A percentile compares a stretch with the other conserved stretches of the same genome.
These are phyloP conservation scores for Perca schrenkii DNA, from an alignment of 2,113 vertebrate species.

Conservation along the genomic window DNA sequence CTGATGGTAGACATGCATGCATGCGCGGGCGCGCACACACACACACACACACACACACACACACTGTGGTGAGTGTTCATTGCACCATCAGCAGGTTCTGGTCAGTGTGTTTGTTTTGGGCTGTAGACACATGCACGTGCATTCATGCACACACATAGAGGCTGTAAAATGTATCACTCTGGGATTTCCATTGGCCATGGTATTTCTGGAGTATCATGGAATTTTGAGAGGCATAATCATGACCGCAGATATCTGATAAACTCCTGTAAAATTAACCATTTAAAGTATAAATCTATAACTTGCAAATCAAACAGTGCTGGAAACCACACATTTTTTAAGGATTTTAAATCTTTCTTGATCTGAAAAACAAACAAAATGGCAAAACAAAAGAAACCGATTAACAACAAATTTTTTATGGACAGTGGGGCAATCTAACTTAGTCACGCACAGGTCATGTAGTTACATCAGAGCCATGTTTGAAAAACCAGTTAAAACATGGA, in stretches of 20 bases:
- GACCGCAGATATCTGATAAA: not conserved
- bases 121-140: conserved; percentile 25
- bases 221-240: not conserved
- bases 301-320: not conserved
- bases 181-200: conserved; percentile 9
- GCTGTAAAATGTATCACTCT: not conserved
- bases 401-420: not conserved
- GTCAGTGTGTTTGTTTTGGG: conserved; percentile 74
- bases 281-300: not conserved
- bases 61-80: conserved; percentile 33
- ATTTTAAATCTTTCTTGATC: not conserved
- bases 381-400: not conserved
- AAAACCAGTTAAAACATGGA: not conserved
- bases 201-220: conserved; percentile 9
- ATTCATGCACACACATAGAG: conserved; percentile 1
- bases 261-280: not conserved
- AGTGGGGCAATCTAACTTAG: no score
- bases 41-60: conserved; percentile 31
- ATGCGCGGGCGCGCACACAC: conserved; percentile 1
- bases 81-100: conserved; percentile 81
- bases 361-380: not conserved
- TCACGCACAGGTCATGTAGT: not conserved
- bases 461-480: not conserved
- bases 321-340: not conserved
- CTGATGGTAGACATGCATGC: conserved; percentile 58